phyloP scores from a whole-genome alignment of 2,888 invertebrate species.

The Prosapia bicincta region DNA sequence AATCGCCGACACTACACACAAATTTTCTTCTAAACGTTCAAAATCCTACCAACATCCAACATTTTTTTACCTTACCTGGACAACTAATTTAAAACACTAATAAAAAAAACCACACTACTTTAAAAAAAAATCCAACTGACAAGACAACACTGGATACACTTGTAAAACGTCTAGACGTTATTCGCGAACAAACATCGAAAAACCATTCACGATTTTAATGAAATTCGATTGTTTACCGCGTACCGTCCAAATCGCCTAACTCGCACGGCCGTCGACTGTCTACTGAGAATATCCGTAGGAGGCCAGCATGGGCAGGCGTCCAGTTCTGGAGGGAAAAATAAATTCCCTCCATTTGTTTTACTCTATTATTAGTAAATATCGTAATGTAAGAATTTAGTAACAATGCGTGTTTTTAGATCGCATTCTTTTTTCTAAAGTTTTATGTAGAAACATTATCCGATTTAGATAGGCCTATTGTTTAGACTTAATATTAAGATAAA shows the following conservation, averaged over 20 bases:
- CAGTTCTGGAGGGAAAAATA: not conserved
- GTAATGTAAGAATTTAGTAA: too few relatives aligned
- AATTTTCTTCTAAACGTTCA: not conserved
- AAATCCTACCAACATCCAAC: not conserved
- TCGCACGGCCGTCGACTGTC: not conserved
- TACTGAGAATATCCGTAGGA: not conserved
- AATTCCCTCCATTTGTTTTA: not conserved
- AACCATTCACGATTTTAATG: not conserved
- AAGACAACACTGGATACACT: not conserved
- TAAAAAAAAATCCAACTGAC: too few relatives aligned
- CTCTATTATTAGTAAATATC: too few relatives aligned
- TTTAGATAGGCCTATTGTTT: too few relatives aligned
- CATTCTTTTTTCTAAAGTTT: too few relatives aligned
- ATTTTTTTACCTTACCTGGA: not conserved
- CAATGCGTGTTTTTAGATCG: too few relatives aligned
- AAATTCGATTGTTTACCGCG: not conserved
- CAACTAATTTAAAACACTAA: not conserved
- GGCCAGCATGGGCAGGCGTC: not conserved
- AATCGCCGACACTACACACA: not conserved
- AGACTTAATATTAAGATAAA: too few relatives aligned
- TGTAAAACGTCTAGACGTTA: not conserved
- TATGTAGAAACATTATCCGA: too few relatives aligned
- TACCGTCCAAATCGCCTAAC: not conserved
- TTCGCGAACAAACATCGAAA: not conserved
- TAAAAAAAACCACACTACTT: not conserved